Evolutionary conservation across 2,888 invertebrate genomes (phyloP).

Genomic region (Atethmia centrago): DNA sequence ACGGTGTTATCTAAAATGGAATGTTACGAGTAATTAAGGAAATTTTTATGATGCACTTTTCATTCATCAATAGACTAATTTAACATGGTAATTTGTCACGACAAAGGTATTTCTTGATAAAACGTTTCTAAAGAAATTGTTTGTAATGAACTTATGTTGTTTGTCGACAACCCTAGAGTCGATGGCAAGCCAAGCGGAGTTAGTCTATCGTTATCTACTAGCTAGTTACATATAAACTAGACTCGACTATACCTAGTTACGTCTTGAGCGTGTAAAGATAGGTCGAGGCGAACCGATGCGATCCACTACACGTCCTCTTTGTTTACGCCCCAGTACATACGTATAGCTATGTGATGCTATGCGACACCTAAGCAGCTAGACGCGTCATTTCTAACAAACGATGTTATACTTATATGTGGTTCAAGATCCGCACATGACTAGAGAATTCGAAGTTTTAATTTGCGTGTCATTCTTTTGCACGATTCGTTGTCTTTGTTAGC

Average conservation of each 20-base stretch:
- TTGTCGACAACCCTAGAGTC: slow-evolving; percentile 58
- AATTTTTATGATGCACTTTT: slow-evolving; percentile 24
- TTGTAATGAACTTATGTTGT: slow-evolving; percentile 6
- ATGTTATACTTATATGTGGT: slow-evolving; percentile 33
- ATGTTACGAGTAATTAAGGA: slow-evolving; percentile 24
- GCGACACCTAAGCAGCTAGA: slow-evolving; percentile 43
- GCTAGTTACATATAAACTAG: slow-evolving; percentile 62
- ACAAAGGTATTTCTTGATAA: neutral
- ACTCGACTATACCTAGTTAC: slow-evolving; percentile 59
- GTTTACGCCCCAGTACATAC: slow-evolving; percentile 69
- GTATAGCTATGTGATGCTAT: slow-evolving; percentile 61
- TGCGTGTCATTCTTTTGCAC: slow-evolving; percentile 28
- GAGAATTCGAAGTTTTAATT: slow-evolving; percentile 25
- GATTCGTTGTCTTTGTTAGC: slow-evolving; percentile 4
- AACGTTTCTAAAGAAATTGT: slow-evolving; percentile 8
- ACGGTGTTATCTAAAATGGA: slow-evolving; percentile 43
- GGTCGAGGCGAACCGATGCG: slow-evolving; percentile 76
- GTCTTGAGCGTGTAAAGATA: slow-evolving; percentile 70
- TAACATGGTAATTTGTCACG: neutral
- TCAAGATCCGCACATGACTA: slow-evolving; percentile 19
- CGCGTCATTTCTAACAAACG: slow-evolving; percentile 30
- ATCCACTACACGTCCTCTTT: slow-evolving; percentile 68
- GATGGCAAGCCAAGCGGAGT: slow-evolving; percentile 59
- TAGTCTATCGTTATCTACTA: slow-evolving; percentile 63
- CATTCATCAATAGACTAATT: slow-evolving; percentile 8